Evolutionary conservation across 2,113 vertebrate genomes (phyloP), one percentile per base, ranked within the genome.

Genomic region (Astatoreochromis straeleni): DNA sequence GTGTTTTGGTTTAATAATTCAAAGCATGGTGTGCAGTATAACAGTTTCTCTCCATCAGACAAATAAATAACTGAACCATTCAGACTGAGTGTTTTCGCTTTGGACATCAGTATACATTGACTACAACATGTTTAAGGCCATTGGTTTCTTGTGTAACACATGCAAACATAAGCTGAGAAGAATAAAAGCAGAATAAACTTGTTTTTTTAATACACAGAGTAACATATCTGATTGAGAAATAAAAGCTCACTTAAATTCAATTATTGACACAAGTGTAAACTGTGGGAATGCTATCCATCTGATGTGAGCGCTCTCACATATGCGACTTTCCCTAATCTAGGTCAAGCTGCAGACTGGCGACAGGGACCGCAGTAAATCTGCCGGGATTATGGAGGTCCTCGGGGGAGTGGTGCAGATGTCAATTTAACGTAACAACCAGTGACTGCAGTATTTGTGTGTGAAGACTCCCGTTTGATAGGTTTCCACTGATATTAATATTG

Each of bases 91-190:
- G 58, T 26, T 84, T 73, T 51, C 60, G 88, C 93, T 95, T 93
- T 95, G 91, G 93, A 94, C 91, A 93, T 93, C 92, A 90, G 81
- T 93, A 82, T 90, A 92, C 83, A 91, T 58, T 91, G 85, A 89
- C 88, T 83, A 88, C 60, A 90, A 90, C 84, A 92, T 87, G 47
- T 92, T 96, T 97, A 97, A 97, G 96, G 96, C 96, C 95, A 95
- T 95, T 82, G 95, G 96, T 96, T 96, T 94, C 47, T 88, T 87
- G 82, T 85, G 86, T 89, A 82, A 93, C 70, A 93, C 87, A 91
- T 93, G 92, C 92, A 93, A 91, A 95, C 91, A 85, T 54, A 86
- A 85, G 81, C 13, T 82, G 29, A 80, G 85, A 93, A 55, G 6
- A 82, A 85, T 80, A 85, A 80, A 82, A 38, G 51, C 5, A 7